Base-by-base conservation (phyloP, 2,113 vertebrate species). In the Choloepus hoffmanni region DNA sequence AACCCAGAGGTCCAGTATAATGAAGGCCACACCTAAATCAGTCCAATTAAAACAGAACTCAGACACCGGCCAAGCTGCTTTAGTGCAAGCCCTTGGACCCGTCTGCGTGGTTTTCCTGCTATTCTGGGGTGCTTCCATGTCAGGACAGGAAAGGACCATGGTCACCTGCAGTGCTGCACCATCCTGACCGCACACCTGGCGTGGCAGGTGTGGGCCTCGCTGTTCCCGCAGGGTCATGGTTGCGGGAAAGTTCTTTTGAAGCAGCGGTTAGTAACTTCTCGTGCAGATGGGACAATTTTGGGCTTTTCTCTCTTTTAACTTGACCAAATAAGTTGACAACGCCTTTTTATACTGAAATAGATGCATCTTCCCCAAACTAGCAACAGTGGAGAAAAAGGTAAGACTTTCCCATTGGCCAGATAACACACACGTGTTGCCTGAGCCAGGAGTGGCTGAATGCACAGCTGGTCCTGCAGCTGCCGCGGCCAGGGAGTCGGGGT, bases 161-260 rank as follows among this genome's bases (percentile, higher is more conserved):
- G 2, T 43, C 4, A 21, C 33, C 28, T 21, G 6, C 21, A 48
- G 16, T 58, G 60, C 5, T 0, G 24, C 10, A 2, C 1, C 40
- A 0, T 0, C 8, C 1, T 8, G 23, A 5, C 30, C 1, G 0
- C 1, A 3, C 11, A 5, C 62, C 45, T 8, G 19, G 10, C 23
- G 15, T 4, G n/a, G 10, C 11, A 19, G 48, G 16, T 0, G 14
- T 9, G 13, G 11, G 10, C 48, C 14, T 15, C 10, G 58, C 16
- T 4, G 1, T 15, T 15, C 48, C 14, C 0, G 0, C 55, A 40
- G 53, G 40, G 7, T 30, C 70, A 28, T 62, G 16, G 33, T 21
- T n/a, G 7, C 1, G 5, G 24, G 21, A 10, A 50, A 2, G 45
- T 24, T 10, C n/a, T 21, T 0, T 8, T 18, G n/a, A 63, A 18